Base-by-base conservation (phyloP, 2,888 invertebrate genomes). In the Phania funesta region DNA sequence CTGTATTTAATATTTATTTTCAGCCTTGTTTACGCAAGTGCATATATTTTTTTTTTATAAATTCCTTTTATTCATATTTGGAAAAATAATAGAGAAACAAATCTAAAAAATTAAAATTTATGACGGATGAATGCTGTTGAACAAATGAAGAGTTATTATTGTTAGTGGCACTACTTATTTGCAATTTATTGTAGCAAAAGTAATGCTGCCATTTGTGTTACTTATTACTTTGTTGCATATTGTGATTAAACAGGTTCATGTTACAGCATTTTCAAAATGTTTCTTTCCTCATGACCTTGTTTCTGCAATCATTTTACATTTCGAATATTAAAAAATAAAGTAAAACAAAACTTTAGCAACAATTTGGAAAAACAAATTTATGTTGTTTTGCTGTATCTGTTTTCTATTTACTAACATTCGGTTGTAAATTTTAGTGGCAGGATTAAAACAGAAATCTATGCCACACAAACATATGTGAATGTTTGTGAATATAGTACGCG, bases 111-210 rank as follows among this genome's bases (percentile, higher is more conserved):
- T 62, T 38, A 13, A 22, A 74, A 60, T 67, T 73, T 79, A 38
- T 79, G 54, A 62, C 52, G 67, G 60, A 73, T 74, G 74, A 52
- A 38, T 54, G 60, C 58, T 73, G 67, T 35, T 67, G 65, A 79
- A 73, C 50, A 73, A 58, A 71, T 78, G 65, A 67, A 65, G 52
- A 79, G 60, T 73, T 67, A 73, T 79, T 73, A 24, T 44, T 73
- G 67, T 44, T 58, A 60, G 35, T 68, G 29, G 38, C 52, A 50
- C 24, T 50, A 32, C 13, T 41, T 60, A 8, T 26, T 13, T 22
- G 9, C 26, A 20, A n/a, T 35, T 8, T 9, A 20, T 22, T 6
- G 16, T 8, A 41, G 22, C 18, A 38, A 26, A 7, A 32, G 20
- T 26, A 38, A 13, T 32, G 18, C 18, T 44, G 20, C 35, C 26